Conservation (phyloP, 2,113 vertebrate genomes). For the Glaucomys volans region DNA sequence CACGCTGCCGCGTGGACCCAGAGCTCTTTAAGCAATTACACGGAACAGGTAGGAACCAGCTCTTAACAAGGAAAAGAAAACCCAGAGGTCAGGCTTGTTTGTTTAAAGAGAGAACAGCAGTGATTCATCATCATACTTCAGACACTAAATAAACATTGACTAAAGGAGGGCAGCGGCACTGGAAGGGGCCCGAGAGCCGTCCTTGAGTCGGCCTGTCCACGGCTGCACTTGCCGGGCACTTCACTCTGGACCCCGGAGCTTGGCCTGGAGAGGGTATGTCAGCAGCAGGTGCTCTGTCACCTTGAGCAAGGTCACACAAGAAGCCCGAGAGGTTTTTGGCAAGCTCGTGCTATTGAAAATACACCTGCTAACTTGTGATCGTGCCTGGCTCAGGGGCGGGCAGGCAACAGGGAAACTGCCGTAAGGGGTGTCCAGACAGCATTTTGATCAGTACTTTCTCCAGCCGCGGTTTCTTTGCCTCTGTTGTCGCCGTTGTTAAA, state of each 20-base stretch:
- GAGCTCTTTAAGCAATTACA: conserved; percentile 74
- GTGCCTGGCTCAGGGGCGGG: background rate
- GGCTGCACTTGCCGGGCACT: background rate
- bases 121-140: conserved; percentile 71
- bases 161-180: background rate
- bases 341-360: background rate
- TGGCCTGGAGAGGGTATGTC: no score
- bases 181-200: background rate
- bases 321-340: background rate
- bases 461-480: background rate
- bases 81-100: conserved; percentile 68
- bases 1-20: background rate
- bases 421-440: background rate
- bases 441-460: background rate
- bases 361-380: background rate
- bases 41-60: conserved; percentile 39
- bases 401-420: background rate
- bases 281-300: background rate
- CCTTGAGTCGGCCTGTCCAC: background rate
- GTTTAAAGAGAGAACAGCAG: conserved; percentile 61
- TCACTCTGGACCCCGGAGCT: background rate
- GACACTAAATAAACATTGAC: conserved; percentile 62
- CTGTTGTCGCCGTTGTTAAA: background rate
- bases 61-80: conserved; percentile 68
- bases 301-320: background rate